Conservation (phyloP, 2,113 vertebrate genomes). For the Poecile atricapillus region DNA sequence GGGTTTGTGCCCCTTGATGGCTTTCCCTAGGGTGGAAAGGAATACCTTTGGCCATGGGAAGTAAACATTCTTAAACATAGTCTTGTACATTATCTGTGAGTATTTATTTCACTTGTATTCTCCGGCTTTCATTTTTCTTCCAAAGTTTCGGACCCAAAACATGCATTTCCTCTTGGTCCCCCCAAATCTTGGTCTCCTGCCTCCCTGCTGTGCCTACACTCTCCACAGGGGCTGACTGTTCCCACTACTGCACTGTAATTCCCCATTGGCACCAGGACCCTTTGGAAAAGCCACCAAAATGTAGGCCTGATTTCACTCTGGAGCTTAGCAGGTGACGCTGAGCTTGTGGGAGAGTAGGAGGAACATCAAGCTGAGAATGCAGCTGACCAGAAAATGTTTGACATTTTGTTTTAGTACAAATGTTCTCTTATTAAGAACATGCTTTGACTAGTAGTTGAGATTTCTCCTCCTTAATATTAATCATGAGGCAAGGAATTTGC, state of each 20-base stretch:
- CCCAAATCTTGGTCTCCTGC: rapidly evolving
- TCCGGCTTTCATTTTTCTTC: not conserved
- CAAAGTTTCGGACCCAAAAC: not conserved
- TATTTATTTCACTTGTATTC: not conserved
- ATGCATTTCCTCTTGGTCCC: not conserved
- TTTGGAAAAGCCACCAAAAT: not conserved
- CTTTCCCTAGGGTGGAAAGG: not conserved
- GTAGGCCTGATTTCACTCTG: not conserved
- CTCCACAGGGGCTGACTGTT: not conserved
- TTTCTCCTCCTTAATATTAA: slow-evolving; percentile 40
- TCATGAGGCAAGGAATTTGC: not conserved
- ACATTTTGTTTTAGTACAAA: slow-evolving; percentile 57
- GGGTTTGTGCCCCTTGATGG: not conserved
- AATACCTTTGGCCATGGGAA: not conserved
- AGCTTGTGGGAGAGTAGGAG: slow-evolving; percentile 48
- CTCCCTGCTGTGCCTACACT: not conserved
- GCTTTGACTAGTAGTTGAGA: slow-evolving; percentile 11
- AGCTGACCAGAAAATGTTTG: slow-evolving; percentile 52
- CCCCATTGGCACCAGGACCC: not conserved
- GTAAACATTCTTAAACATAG: not conserved
- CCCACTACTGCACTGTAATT: not conserved
- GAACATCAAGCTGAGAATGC: slow-evolving; percentile 55
- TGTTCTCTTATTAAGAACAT: slow-evolving; percentile 52
- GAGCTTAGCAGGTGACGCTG: not conserved
- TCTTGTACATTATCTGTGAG: not conserved